phyloP scores from a whole-genome alignment of 2,888 invertebrate genomes.

The Luperina testacea region DNA sequence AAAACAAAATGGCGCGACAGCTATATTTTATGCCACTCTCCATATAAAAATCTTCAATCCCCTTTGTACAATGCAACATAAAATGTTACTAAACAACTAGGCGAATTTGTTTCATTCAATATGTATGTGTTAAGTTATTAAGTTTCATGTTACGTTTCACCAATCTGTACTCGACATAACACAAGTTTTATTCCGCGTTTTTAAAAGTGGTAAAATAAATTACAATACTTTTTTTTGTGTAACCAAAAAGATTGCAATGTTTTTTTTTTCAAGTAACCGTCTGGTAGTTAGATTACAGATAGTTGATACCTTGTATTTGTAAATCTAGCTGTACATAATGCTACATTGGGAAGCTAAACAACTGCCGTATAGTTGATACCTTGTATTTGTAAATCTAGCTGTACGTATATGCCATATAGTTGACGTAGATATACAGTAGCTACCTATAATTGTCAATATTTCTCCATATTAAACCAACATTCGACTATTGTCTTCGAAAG shows the following conservation, averaged over 20 bases:
- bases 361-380: constrained; percentile 13
- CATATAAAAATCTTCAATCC: neutral
- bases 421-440: constrained; percentile 12
- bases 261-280: constrained; percentile 53
- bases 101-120: neutral
- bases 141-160: neutral
- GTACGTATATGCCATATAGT: constrained; percentile 43
- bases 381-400: constrained; percentile 54
- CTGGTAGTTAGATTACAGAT: constrained; percentile 41
- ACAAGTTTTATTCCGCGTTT: neutral
- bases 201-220: neutral
- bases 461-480: constrained; percentile 29
- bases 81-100: neutral
- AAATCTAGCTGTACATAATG: constrained; percentile 57
- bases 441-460: constrained; percentile 36
- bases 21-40: neutral
- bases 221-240: neutral
- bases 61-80: neutral
- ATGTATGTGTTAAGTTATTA: neutral
- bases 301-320: constrained; percentile 45
- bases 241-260: neutral
- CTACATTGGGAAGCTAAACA: constrained; percentile 27
- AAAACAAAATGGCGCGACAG: neutral
- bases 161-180: neutral
- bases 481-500: constrained; percentile 26